Evolutionary conservation across 1,140 invertebrate species (phyloP).

Genomic region (Plodia interpunctella): DNA sequence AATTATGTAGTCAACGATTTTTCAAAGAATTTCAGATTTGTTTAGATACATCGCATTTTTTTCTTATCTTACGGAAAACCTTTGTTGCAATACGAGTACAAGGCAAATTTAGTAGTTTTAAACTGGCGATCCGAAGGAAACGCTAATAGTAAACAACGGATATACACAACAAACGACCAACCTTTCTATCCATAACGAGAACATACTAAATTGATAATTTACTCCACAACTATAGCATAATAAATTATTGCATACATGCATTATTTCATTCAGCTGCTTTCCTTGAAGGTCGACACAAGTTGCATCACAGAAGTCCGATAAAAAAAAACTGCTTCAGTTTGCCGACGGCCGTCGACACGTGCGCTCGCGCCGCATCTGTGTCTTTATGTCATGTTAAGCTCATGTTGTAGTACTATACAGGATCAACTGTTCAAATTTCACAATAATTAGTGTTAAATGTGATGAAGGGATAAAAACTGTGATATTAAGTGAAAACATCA

Average conservation of each 20-base stretch:
- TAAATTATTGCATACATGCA: not conserved
- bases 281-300: not conserved
- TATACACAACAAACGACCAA: not conserved
- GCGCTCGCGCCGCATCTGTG: not conserved
- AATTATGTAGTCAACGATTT: too few species aligned
- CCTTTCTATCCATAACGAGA: not conserved
- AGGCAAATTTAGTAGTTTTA: too few species aligned
- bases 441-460: not conserved
- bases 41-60: too few species aligned
- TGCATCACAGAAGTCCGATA: not conserved
- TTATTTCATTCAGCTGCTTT: not conserved
- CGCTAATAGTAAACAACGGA: too few species aligned
- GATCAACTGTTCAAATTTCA: not conserved
- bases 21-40: too few species aligned
- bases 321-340: constrained; percentile 4
- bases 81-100: too few species aligned
- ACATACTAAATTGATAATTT: not conserved
- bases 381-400: too few species aligned
- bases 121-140: too few species aligned
- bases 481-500: constrained; percentile 22
- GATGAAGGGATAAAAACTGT: constrained; percentile 21
- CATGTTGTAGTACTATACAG: too few species aligned
- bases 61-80: too few species aligned
- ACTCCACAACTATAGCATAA: not conserved
- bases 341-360: not conserved